Evolutionary conservation across 2,797 vertebrate species (phyloP), one percentile per base, ranked within the genome.

Genomic region (Poeciliopsis turneri): DNA sequence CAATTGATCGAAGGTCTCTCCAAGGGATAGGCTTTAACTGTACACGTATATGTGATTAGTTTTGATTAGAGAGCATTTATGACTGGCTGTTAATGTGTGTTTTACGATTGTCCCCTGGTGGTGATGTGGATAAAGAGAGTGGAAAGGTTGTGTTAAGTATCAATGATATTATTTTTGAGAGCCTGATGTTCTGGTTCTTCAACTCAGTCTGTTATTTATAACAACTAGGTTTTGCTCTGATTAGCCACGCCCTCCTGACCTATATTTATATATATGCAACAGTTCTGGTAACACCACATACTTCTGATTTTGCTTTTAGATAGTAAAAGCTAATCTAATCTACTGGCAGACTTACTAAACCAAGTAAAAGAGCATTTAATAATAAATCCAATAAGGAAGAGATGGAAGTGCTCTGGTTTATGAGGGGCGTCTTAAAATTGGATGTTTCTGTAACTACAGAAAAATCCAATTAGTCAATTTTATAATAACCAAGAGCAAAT

Each of bases 121-220:
- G 20, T 71, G 30, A 43, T 80, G 73, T 61, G 82, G 49, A 76
- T 87, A 71, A 81, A 88, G 80, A 83, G 78, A 78, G 43, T 28
- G 23, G 66, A 69, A 57, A 73, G 36, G 39, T 61, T 82, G 80
- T 86, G 28, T 83, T 77, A 47, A 76, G 83, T 74, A 64, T 74
- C 80, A 74, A 71, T 71, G 79, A 79, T 59, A 75, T 66, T 76
- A 68, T 47, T 83, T 55, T 85, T 91, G 66, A 85, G 49, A 80
- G 84, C 82, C 80, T 1, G 30, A 74, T 83, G 75, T 80, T 88
- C 64, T 82, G 78, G 87, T 90, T 90, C 91, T 92, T 89, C 71
- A 84, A 80, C 90, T 85, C 83, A 82, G 86, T 82, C 87, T 89
- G 84, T 90, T 82, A 89, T 90, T 90, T 75, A 92, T 91, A 86